Evolutionary conservation across 2,797 vertebrate species (phyloP).

Genomic region (Denticeps clupeoides): DNA sequence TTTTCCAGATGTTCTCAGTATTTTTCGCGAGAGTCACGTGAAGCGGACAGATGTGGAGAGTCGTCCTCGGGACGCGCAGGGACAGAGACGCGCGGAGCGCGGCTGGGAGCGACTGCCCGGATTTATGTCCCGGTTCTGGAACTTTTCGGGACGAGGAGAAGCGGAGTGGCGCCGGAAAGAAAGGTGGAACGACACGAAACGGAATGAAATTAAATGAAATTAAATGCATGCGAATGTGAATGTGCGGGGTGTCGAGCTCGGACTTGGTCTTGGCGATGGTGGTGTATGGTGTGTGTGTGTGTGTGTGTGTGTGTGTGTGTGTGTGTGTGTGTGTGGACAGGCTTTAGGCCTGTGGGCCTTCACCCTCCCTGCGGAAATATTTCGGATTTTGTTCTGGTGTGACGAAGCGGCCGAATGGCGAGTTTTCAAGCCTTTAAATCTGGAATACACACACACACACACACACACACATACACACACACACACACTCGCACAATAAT

Average conservation of each 20-base stretch:
- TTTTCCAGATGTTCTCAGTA: conserved; percentile 67
- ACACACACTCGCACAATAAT: not conserved
- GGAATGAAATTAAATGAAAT: no score
- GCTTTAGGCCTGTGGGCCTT: no score
- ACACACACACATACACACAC: not conserved
- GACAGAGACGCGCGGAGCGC: no score
- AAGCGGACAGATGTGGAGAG: conserved; percentile 66
- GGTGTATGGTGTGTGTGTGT: not conserved
- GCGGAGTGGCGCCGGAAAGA: no score
- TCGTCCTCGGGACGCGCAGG: no score
- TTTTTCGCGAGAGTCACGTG: conserved; percentile 68
- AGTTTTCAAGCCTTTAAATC: not conserved
- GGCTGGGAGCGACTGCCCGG: no score
- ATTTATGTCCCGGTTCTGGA: conserved; percentile 6
- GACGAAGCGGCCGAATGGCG: not conserved
- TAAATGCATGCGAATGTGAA: no score
- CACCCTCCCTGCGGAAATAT: no score
- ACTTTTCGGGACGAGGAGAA: not conserved
- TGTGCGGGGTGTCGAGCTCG: no score
- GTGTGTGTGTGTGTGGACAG: no score
- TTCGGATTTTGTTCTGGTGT: not conserved
- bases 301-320: not conserved
- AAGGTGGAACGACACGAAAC: no score
- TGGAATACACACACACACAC: not conserved
- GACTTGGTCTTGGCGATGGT: not conserved